Evolutionary conservation across 2,888 invertebrate genomes (phyloP).

Genomic region (Leuctra nigra): DNA sequence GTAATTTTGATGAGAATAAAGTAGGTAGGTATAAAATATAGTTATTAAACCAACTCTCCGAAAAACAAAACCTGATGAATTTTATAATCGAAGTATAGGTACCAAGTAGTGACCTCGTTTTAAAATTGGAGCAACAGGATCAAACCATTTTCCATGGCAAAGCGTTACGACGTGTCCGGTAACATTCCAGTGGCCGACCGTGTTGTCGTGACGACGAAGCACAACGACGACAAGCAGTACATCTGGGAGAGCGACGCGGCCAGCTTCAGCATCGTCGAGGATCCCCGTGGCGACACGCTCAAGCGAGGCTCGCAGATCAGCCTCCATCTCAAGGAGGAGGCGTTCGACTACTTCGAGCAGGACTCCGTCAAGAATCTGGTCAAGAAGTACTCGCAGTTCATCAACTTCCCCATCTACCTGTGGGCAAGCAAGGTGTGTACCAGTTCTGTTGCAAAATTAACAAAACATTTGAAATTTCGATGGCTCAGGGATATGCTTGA

Average conservation of each 20-base stretch:
- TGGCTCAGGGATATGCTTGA: no score
- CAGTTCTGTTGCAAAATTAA: no score
- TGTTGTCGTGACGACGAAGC: slow-evolving; percentile 92
- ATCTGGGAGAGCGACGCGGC: slow-evolving; percentile 97
- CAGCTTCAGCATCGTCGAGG: slow-evolving; percentile 82
- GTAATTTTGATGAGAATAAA: no score
- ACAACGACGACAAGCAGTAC: slow-evolving; percentile 89
- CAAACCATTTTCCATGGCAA: no score
- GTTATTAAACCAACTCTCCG: no score
- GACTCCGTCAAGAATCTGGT: slow-evolving; percentile 86
- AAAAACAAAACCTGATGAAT: no score
- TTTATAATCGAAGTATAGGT: no score
- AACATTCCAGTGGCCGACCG: slow-evolving; percentile 72
- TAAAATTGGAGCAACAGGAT: no score
- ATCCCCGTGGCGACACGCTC: slow-evolving; percentile 90
- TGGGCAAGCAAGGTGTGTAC: slow-evolving; percentile 71
- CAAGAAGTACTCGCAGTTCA: slow-evolving; percentile 98
- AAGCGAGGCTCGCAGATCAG: slow-evolving; percentile 84
- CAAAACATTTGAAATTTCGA: no score
- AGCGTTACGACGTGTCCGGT: neutral
- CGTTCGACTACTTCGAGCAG: slow-evolving; percentile 89
- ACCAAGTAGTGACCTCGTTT: no score
- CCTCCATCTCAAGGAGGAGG: slow-evolving; percentile 93
- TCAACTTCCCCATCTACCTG: slow-evolving; percentile 96
- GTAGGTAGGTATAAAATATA: no score